Evolutionary conservation across 2,888 invertebrate species (phyloP).

Genomic region (Malthinus seriepunctatus): DNA sequence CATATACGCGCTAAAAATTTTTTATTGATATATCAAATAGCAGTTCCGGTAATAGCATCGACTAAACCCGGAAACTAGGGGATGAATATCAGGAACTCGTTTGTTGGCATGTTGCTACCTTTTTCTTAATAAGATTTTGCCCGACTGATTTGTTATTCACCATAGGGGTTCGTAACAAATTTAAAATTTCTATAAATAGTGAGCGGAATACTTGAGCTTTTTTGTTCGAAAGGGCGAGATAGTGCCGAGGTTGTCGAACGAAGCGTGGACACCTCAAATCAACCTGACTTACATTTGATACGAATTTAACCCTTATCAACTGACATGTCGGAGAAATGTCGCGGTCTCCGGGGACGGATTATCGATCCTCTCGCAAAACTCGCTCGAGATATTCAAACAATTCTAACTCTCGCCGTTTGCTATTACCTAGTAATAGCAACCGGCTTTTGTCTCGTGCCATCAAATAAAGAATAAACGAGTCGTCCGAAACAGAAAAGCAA

Average conservation of each 20-base stretch:
- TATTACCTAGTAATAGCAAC: constrained; percentile 28
- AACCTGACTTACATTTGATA: constrained; percentile 39
- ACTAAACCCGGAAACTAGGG: constrained; percentile 15
- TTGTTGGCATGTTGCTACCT: constrained; percentile 7
- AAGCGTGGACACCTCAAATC: constrained; percentile 23
- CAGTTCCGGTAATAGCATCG: constrained; percentile 21
- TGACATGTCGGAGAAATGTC: constrained; percentile 31
- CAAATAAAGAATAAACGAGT: constrained; percentile 26
- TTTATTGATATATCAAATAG: constrained; percentile 21
- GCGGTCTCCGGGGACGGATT: constrained; percentile 33
- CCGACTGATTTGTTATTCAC: constrained; percentile 10
- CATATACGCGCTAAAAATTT: constrained; percentile 15
- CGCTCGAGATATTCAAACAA: constrained; percentile 37
- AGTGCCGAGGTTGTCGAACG: constrained; percentile 18
- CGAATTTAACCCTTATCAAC: constrained; percentile 56
- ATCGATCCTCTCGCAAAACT: constrained; percentile 37
- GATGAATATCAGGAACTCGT: constrained; percentile 13
- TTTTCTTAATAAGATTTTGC: constrained; percentile 9
- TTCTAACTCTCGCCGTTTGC: constrained; percentile 25
- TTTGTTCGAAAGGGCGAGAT: constrained; percentile 10
- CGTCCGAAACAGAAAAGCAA: constrained; percentile 23
- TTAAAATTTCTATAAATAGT: neutral
- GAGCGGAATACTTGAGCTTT: neutral
- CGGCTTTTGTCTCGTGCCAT: constrained; percentile 21
- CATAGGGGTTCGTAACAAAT: constrained; percentile 2